A percentile compares a stretch with the other conserved stretches of the same genome.
Conservation (phyloP, 2,888 invertebrate species). For the Ochropleura plecta region DNA sequence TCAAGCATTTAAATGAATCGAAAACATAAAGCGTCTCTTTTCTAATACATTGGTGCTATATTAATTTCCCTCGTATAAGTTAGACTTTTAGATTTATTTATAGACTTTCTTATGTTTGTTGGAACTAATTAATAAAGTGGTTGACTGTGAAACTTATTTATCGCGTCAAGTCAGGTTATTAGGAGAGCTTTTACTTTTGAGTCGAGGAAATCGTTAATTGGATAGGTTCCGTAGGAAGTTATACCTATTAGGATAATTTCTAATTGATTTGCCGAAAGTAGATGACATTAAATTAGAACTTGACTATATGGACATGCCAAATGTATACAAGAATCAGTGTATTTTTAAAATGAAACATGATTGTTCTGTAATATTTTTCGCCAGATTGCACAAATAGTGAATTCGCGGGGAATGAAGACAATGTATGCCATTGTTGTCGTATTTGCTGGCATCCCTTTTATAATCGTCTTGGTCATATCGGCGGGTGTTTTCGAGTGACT, state of each 20-base stretch:
- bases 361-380: not conserved
- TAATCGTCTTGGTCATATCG: conserved; percentile 21
- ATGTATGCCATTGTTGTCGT: conserved; percentile 42
- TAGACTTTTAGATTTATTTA: conserved; percentile 32
- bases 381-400: not conserved
- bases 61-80: conserved; percentile 31
- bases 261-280: conserved; percentile 2
- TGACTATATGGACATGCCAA: not conserved
- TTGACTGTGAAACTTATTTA: conserved; percentile 40
- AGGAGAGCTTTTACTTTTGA: conserved; percentile 57
- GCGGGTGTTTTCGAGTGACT: conserved; percentile 38
- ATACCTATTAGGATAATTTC: conserved; percentile 16
- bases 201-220: conserved; percentile 53
- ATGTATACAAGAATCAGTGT: not conserved
- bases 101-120: conserved; percentile 40
- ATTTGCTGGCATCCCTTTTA: conserved; percentile 26
- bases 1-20: conserved; percentile 29
- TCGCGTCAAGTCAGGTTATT: conserved; percentile 31
- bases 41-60: conserved; percentile 15
- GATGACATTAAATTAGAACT: not conserved
- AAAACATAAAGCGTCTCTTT: conserved; percentile 9
- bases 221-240: conserved; percentile 24
- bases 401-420: conserved; percentile 19
- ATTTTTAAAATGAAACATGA: not conserved
- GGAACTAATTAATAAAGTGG: conserved; percentile 50